A percentile compares a stretch with the other conserved stretches of the same genome.
Conservation (phyloP, 2,888 invertebrate species). For the Deilephila elpenor region DNA sequence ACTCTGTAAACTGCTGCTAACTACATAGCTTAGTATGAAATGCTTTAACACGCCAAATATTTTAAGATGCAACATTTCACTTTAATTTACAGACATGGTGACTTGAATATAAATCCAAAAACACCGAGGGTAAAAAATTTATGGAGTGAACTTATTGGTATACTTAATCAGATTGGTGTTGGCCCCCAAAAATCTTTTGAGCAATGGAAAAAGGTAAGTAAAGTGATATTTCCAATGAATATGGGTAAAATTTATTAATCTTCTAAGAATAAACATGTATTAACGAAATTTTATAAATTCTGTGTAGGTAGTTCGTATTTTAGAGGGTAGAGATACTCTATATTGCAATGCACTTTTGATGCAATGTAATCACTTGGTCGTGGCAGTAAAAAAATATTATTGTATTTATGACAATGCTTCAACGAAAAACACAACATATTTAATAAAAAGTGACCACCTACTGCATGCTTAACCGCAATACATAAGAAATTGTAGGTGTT, state of each 20-base stretch:
- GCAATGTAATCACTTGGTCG: too few species aligned
- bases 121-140: not conserved
- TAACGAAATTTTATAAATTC: too few species aligned
- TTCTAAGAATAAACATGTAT: not conserved
- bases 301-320: too few species aligned
- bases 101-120: constrained; percentile 1
- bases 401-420: too few species aligned
- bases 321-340: too few species aligned
- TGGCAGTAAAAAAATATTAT: too few species aligned
- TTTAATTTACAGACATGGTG: constrained; percentile 14
- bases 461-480: too few species aligned
- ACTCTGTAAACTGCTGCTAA: too few species aligned
- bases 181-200: constrained; percentile 10
- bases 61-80: not conserved
- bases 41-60: not conserved
- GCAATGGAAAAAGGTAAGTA: constrained; percentile 10
- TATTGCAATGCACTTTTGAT: too few species aligned
- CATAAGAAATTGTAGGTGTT: not conserved
- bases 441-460: too few species aligned
- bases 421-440: too few species aligned
- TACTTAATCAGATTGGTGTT: constrained; percentile 12
- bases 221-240: not conserved
- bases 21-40: not conserved
- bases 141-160: constrained; percentile 11
- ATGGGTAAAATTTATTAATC: not conserved